phyloP scores from a whole-genome alignment of 2,113 vertebrate species.

The Dinomys branickii region DNA sequence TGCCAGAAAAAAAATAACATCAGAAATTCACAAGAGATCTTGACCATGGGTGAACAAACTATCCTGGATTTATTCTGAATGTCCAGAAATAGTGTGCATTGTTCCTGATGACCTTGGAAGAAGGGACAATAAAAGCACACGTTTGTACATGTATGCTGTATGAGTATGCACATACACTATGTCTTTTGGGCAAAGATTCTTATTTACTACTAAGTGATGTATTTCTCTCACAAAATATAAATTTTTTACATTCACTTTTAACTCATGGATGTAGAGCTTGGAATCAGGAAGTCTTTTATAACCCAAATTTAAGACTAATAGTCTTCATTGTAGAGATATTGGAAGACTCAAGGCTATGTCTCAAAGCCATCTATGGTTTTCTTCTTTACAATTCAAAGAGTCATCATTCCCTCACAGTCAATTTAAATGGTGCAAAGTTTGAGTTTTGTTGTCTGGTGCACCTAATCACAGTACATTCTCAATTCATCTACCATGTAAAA shows the following conservation, averaged over 20 bases:
- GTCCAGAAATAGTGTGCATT: neutral
- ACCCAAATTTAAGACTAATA: neutral
- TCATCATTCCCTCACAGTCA: constrained; percentile 68
- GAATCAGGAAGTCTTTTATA: neutral
- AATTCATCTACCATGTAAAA: neutral
- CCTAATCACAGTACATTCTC: neutral
- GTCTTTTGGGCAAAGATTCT: neutral
- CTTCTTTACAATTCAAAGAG: constrained; percentile 8
- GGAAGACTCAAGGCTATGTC: constrained; percentile 70
- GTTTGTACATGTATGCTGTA: neutral
- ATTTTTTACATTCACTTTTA: neutral
- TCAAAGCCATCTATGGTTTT: constrained; percentile 58
- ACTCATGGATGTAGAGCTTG: neutral
- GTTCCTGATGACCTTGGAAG: neutral
- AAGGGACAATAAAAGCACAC: neutral
- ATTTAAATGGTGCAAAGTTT: constrained; percentile 77
- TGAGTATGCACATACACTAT: neutral
- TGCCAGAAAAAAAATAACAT: neutral
- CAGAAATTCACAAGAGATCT: neutral
- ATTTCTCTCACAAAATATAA: neutral
- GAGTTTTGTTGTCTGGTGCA: constrained; percentile 83
- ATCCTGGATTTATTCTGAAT: neutral
- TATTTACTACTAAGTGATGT: neutral
- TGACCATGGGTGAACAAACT: neutral
- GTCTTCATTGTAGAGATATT: constrained; percentile 75